These are phyloP conservation scores for Drosophila mimica DNA, from an alignment of 2,888 invertebrate species.

Conservation along the genomic window DNA sequence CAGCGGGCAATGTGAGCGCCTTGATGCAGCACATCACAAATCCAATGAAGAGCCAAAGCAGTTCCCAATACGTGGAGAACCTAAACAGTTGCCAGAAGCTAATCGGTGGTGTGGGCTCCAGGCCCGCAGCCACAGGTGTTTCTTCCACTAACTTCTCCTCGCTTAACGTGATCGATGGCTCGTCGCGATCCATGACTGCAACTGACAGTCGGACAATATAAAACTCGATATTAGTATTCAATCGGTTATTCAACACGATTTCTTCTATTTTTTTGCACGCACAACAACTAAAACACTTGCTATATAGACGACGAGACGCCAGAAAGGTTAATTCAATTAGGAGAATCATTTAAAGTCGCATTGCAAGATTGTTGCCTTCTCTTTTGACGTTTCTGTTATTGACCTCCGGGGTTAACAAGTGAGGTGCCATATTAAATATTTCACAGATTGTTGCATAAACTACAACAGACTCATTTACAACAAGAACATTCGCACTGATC, in stretches of 20 bases:
- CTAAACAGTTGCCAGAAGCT: conserved; percentile 84
- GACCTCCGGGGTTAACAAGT: conserved; percentile 75
- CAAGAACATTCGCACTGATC: neutral
- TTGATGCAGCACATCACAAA: conserved; percentile 87
- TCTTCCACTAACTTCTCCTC: conserved; percentile 71
- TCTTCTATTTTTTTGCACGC: conserved; percentile 43
- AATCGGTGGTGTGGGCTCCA: conserved; percentile 74
- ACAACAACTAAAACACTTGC: conserved; percentile 17
- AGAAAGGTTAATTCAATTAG: conserved; percentile 80
- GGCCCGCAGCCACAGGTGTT: conserved; percentile 69
- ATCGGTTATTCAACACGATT: conserved; percentile 45
- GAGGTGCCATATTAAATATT: conserved; percentile 37
- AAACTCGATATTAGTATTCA: conserved; percentile 40
- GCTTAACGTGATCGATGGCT: conserved; percentile 66
- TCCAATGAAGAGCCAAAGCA: conserved; percentile 86
- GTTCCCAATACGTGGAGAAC: conserved; percentile 88
- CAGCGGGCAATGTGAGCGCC: conserved; percentile 88
- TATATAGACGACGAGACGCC: conserved; percentile 23
- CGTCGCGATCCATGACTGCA: conserved; percentile 77
- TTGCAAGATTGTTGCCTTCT: conserved; percentile 48
- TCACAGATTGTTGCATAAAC: conserved; percentile 29
- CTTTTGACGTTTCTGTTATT: conserved; percentile 53
- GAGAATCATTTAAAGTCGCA: conserved; percentile 30
- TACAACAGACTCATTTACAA: neutral
- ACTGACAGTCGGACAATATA: conserved; percentile 19